These are phyloP conservation scores for Erebia epiphron DNA, from an alignment of 2,888 invertebrate species.

Conservation along the genomic window DNA sequence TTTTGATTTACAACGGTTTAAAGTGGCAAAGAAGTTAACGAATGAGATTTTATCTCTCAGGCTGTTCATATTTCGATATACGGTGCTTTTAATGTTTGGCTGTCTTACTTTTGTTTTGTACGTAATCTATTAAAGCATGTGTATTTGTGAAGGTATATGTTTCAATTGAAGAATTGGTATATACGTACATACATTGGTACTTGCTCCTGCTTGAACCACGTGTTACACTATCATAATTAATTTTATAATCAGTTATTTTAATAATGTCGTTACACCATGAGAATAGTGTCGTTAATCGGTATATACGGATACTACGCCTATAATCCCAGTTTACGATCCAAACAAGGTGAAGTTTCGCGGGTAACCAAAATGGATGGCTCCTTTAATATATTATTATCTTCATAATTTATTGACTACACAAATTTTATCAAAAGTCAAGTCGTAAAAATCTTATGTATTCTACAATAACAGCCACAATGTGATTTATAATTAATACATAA, in stretches of 20 bases:
- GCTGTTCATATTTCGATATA: conserved; percentile 19
- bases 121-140: background rate
- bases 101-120: background rate
- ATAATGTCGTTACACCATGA: conserved; percentile 4
- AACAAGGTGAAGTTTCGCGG: conserved; percentile 54
- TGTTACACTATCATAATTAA: too few relatives aligned
- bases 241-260: background rate
- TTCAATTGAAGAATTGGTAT: too few relatives aligned
- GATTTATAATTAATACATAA: conserved; percentile 50
- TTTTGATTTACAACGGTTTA: conserved; percentile 70
- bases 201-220: too few relatives aligned
- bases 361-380: conserved; percentile 54
- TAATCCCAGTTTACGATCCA: conserved; percentile 51
- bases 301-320: conserved; percentile 19
- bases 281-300: conserved; percentile 2
- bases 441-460: conserved; percentile 57
- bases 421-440: conserved; percentile 55
- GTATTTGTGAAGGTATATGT: background rate
- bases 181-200: too few relatives aligned
- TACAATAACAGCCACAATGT: conserved; percentile 37
- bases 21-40: conserved; percentile 45
- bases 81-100: background rate
- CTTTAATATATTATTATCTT: conserved; percentile 58
- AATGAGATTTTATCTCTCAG: conserved; percentile 37
- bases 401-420: conserved; percentile 61